phyloP scores from a whole-genome alignment of 2,113 vertebrate species.

The Phoenicopterus ruber region DNA sequence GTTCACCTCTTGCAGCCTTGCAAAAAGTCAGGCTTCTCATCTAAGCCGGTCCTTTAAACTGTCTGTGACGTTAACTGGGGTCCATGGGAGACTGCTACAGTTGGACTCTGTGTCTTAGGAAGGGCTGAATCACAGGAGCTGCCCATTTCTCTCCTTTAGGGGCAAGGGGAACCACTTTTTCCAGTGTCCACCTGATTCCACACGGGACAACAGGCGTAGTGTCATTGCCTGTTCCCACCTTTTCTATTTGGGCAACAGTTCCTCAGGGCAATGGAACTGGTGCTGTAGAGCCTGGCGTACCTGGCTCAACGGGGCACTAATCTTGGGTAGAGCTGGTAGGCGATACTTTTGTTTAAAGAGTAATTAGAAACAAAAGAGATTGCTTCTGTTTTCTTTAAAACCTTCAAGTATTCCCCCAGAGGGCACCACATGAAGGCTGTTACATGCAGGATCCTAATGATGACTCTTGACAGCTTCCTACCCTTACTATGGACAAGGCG shows the following conservation, averaged over 20 bases:
- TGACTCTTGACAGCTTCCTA: not conserved
- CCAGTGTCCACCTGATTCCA: not conserved
- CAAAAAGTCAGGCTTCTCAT: not conserved
- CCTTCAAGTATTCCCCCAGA: not conserved
- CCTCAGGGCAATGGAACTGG: not conserved
- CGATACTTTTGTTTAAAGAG: not conserved
- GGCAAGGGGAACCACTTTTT: not conserved
- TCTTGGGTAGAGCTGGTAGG: not conserved
- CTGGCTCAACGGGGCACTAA: not conserved
- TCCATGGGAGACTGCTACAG: not conserved
- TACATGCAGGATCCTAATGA: not conserved
- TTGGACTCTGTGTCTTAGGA: not conserved
- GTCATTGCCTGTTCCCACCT: not conserved
- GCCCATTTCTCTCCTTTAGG: not conserved
- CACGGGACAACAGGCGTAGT: rapidly evolving
- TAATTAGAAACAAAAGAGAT: not conserved
- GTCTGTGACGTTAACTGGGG: not conserved
- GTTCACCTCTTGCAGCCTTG: not conserved
- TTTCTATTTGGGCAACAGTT: not conserved
- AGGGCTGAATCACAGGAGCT: not conserved
- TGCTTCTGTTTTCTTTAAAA: not conserved
- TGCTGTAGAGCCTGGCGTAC: not conserved
- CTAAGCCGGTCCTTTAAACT: not conserved
- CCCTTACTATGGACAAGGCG: not conserved
- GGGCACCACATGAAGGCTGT: not conserved